Base-by-base conservation (phyloP, 2,797 vertebrate species). In the Mallotus villosus region DNA sequence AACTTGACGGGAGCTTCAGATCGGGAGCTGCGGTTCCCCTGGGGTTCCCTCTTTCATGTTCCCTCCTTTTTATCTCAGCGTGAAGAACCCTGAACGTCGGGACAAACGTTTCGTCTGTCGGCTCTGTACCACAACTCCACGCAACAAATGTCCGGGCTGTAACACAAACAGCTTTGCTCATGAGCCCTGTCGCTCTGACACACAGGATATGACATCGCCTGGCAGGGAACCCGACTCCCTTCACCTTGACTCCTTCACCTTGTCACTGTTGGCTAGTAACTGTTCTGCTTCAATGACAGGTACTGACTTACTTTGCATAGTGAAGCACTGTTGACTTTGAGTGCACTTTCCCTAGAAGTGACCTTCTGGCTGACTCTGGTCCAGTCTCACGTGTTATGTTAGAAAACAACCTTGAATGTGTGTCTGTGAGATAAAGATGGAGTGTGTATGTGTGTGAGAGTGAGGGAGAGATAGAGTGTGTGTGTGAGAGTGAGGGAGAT, bases 81-180 rank as follows among this genome's bases (percentile, higher is more conserved):
- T 14, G 63, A 64, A 64, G 11, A 64, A 64, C 19, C 14, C 62
- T 63, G 29, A 37, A 63, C 41, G 62, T 41, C 27, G 22, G 22
- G 8, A 63, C 22, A 21, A 19, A 11, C n/a, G 41, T 46, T 46
- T 14, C 14, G 41, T 46, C 41, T 46, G 9, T 46, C 12, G 41
- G 41, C 41, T 46, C 41, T 8, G 41, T 11, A 14, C 41, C 19
- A 63, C 8, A 9, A 29, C 62, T 41, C 29, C 19, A 63, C 19
- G 34, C 34, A 16, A 41, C 63, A 64, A 32, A n/a, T n/a, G n/a
- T n/a, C n/a, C n/a, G n/a, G n/a, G n/a, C n/a, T n/a, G n/a, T n/a
- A n/a, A n/a, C n/a, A n/a, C n/a, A n/a, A n/a, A 41, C 63, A 64
- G 32, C n/a, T 37, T 37, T 3, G 29, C 32, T n/a, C 19, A 64